Evolutionary conservation across 2,888 invertebrate genomes (phyloP).

Genomic region (Myathropa florea): DNA sequence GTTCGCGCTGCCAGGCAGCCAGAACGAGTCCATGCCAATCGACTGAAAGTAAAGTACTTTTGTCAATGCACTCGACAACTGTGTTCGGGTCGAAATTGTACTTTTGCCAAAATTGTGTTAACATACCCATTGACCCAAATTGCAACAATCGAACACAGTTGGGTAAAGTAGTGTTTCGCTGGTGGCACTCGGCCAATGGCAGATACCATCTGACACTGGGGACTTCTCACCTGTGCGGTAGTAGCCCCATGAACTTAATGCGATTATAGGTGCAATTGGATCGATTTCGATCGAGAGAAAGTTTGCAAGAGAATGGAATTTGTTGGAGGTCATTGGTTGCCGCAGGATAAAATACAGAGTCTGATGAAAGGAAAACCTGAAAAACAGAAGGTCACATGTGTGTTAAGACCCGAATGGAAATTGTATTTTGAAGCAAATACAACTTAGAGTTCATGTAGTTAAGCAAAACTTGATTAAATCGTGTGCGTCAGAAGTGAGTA

Average conservation of each 20-base stretch:
- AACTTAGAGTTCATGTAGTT: too few relatives aligned
- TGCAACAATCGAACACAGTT: constrained; percentile 57
- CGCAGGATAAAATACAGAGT: not conserved
- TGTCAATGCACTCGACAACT: constrained; percentile 68
- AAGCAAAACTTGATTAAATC: too few relatives aligned
- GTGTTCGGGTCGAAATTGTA: constrained; percentile 56
- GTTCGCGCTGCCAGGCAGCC: not conserved
- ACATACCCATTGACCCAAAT: constrained; percentile 70
- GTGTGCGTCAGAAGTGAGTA: too few relatives aligned
- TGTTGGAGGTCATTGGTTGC: constrained; percentile 46
- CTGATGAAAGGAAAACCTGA: not conserved
- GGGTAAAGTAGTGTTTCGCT: constrained; percentile 18
- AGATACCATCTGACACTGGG: not conserved
- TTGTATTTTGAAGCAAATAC: not conserved
- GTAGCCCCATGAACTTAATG: constrained; percentile 8
- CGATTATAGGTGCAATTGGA: constrained; percentile 35
- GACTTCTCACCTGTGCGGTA: constrained; percentile 3
- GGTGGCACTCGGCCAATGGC: constrained; percentile 10
- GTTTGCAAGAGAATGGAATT: constrained; percentile 49
- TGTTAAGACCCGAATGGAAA: not conserved
- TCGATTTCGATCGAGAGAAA: constrained; percentile 13
- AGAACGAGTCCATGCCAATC: constrained; percentile 14
- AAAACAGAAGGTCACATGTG: not conserved
- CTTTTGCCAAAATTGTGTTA: constrained; percentile 70
- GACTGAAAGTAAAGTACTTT: constrained; percentile 60